These are phyloP conservation scores for Nemotelus nigrinus DNA, from an alignment of 2,888 invertebrate species.

Conservation along the genomic window DNA sequence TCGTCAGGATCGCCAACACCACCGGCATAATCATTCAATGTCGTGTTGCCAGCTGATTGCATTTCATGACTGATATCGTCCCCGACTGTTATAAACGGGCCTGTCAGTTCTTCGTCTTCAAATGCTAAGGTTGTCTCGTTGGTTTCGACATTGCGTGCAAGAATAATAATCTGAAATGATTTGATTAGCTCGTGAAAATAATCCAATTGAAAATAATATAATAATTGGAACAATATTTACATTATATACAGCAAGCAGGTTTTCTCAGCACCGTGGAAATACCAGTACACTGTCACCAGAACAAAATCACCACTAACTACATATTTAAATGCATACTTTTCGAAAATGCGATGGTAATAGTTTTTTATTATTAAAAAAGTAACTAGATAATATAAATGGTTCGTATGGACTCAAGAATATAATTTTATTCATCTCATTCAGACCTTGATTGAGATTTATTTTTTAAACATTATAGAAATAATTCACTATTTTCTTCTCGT, in stretches of 20 bases:
- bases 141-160: conserved; percentile 21
- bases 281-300: conserved; percentile 15
- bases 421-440: no score
- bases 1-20: not conserved
- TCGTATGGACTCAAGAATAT: no score
- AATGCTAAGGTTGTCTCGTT: conserved; percentile 8
- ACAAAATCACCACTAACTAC: no score
- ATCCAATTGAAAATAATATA: not conserved
- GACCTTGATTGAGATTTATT: no score
- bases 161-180: conserved; percentile 7
- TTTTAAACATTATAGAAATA: no score
- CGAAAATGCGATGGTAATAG: no score
- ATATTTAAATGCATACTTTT: no score
- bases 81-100: conserved; percentile 35
- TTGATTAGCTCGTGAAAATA: not conserved
- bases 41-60: not conserved
- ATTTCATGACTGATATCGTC: not conserved
- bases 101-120: conserved; percentile 26
- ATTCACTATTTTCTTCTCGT: no score
- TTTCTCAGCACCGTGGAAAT: not conserved
- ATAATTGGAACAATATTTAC: conserved; percentile 33
- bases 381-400: no score
- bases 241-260: conserved; percentile 33
- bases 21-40: not conserved
- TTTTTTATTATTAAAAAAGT: no score